Percentiles rank a stretch among this genome's conserved stretches.
phyloP scores from a whole-genome alignment of 2,888 invertebrate genomes.

The Yponomeuta evonymella region DNA sequence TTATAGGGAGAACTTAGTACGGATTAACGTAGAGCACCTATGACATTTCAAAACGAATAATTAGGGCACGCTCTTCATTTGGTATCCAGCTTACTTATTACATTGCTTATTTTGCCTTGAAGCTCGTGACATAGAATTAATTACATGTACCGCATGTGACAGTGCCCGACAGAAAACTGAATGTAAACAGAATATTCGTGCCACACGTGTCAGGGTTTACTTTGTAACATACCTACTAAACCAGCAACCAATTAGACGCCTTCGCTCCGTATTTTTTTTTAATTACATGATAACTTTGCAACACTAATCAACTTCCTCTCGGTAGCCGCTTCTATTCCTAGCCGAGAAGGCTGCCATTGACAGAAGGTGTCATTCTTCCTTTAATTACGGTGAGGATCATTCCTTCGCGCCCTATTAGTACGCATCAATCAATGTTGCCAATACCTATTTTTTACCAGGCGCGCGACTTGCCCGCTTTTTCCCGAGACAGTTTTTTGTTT shows the following conservation, averaged over 20 bases:
- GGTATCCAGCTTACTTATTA: background rate
- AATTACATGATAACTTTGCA: slow-evolving; percentile 52
- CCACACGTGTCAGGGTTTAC: slow-evolving; percentile 22
- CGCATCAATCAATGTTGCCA: slow-evolving; percentile 77
- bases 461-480: slow-evolving; percentile 55
- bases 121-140: background rate
- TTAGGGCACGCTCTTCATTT: background rate
- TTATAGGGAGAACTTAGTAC: background rate
- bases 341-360: slow-evolving; percentile 58
- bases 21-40: background rate
- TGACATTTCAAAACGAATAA: background rate
- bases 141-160: slow-evolving; percentile 2
- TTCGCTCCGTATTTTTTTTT: slow-evolving; percentile 74
- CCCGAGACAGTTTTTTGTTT: slow-evolving; percentile 68
- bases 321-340: slow-evolving; percentile 72
- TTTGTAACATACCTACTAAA: slow-evolving; percentile 39
- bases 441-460: slow-evolving; percentile 72
- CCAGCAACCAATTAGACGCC: slow-evolving; percentile 64
- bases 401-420: slow-evolving; percentile 76
- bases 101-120: background rate
- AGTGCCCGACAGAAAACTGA: slow-evolving; percentile 1
- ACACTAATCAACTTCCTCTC: slow-evolving; percentile 72
- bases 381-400: slow-evolving; percentile 71
- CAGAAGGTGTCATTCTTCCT: slow-evolving; percentile 74
- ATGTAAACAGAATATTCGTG: slow-evolving; percentile 2